Base-by-base conservation (phyloP, 2,113 vertebrate genomes). In the Xenus cinereus region DNA sequence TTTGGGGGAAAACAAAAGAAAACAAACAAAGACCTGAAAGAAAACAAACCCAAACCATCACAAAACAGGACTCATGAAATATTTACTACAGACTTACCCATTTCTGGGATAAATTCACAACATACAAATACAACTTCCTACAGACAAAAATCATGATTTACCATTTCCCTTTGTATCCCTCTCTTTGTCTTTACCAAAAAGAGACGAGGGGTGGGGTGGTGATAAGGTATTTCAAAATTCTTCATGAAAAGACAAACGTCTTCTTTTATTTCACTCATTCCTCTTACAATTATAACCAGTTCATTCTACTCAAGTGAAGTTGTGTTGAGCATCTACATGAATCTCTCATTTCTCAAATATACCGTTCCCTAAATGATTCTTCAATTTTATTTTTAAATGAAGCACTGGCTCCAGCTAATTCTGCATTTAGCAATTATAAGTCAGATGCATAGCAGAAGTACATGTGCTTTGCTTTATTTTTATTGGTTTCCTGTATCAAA, bases 151-250 rank as follows among this genome's bases (percentile, higher is more conserved):
- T 10, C 1, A 33, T 15, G 10, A 68, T 50, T 68, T 84, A 50
- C 19, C 12, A 37, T 68, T 62, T 93, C 17, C 35, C 14, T 68
- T 56, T 18, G 7, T 63, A 62, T 56, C 23, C 13, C 21, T 37
- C 35, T 35, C 23, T 71, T 57, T 27, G 30, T 41, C 45, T 37
- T 83, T 62, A 62, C 23, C 12, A 56, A 62, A 48, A 45, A 15
- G 19, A 1, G 2, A 5, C 5, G 8, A n/a, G n/a, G n/a, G n/a
- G n/a, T n/a, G 51, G 26, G 6, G 6, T 5, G 4, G 2, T 4
- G 4, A 64, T 35, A 16, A 81, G 5, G 10, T 0, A 0, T 78
- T 74, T 53, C 30, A 74, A 54, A 63, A 8, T 17, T 84, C 45
- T 87, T 80, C 23, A 37, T 32, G 7, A 35, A 56, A 80, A 69